Base-by-base conservation (phyloP, 30 jellyfish, hydroid and myxozoan species). In the Morbakka virulenta region DNA sequence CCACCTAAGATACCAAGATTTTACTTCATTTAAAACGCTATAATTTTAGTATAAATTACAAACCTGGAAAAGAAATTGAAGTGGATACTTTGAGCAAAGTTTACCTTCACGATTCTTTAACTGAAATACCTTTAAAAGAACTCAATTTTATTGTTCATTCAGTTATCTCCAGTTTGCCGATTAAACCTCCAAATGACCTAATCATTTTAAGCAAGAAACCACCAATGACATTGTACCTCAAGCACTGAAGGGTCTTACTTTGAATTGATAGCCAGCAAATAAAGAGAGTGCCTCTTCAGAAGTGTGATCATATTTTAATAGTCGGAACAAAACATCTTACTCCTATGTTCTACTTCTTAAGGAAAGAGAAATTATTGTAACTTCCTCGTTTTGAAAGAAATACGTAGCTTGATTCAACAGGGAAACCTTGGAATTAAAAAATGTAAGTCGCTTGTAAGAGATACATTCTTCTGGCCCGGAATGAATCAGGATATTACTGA, bases 401-500 rank as follows among this genome's bases (percentile, higher is more conserved):
- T 77, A 57, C 35, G 67, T 23, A 12, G 72, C 13, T 2, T 65
- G 52, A 35, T 64, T 52, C 88, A 77, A 29, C 72, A 77, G 63
- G 88, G 88, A 26, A 81, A 77, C 63, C 88, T 61, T 61, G 88
- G 88, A 35, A 65, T 61, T 2, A 52, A 77, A 52, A 79, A 79
- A 29, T 77, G 81, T 61, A 62, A 61, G 31, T 13, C 47, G 0
- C 69, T 51, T 22, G 88, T 71, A 0, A 77, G 81, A 64, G 63
- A 62, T 25, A 30, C 62, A 28, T 33, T 77, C 52, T 77, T 13
- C 72, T 77, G 88, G 88, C 88, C 88, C 1, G 51, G 49, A 61
- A 63, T 77, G 84, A 77, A 77, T 62, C 22, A 77, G 34, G 82
- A 77, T 30, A 77, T 77, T 24, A 31, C 66, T 25, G 88, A 77